These are phyloP conservation scores for Mandrillus leucophaeus DNA, from an alignment of 2,113 vertebrate species.

Conservation along the genomic window DNA sequence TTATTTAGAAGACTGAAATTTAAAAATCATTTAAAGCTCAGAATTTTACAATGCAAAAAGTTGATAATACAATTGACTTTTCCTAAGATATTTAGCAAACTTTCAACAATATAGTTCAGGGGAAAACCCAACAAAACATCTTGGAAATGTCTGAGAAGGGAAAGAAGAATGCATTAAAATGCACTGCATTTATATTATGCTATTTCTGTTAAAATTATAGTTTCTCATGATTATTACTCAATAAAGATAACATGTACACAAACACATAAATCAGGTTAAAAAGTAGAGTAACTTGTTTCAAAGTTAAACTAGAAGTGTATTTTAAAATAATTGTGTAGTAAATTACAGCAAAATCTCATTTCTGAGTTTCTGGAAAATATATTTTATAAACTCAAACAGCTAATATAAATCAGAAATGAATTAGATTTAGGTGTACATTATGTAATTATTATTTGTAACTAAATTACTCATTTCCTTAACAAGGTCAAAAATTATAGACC, in stretches of 20 bases:
- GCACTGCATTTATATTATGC: background rate
- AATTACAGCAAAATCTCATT: slow-evolving; percentile 29
- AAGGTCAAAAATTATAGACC: slow-evolving; percentile 23
- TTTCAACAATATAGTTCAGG: slow-evolving; percentile 51
- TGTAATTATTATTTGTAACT: slow-evolving; percentile 32
- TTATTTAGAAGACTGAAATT: slow-evolving; percentile 49
- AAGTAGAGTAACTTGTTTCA: background rate
- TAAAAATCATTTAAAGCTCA: slow-evolving; percentile 48
- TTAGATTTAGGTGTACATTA: slow-evolving; percentile 34
- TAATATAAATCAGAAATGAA: slow-evolving; percentile 31
- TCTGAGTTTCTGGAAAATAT: slow-evolving; percentile 34
- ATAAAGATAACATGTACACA: slow-evolving; percentile 46
- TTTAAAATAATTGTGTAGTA: slow-evolving; percentile 26
- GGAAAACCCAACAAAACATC: background rate
- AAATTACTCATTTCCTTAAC: slow-evolving; percentile 40
- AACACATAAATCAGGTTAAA: slow-evolving; percentile 26
- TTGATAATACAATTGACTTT: slow-evolving; percentile 14
- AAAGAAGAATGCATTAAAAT: background rate
- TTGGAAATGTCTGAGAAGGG: slow-evolving; percentile 17
- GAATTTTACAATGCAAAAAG: slow-evolving; percentile 55
- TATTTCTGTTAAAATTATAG: slow-evolving; percentile 49
- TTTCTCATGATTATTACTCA: slow-evolving; percentile 55
- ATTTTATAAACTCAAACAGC: slow-evolving; percentile 45
- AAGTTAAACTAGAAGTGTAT: slow-evolving; percentile 40
- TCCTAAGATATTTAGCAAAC: slow-evolving; percentile 11